These are phyloP conservation scores for Periplaneta americana DNA, from an alignment of 1,140 invertebrate species.

Conservation along the genomic window DNA sequence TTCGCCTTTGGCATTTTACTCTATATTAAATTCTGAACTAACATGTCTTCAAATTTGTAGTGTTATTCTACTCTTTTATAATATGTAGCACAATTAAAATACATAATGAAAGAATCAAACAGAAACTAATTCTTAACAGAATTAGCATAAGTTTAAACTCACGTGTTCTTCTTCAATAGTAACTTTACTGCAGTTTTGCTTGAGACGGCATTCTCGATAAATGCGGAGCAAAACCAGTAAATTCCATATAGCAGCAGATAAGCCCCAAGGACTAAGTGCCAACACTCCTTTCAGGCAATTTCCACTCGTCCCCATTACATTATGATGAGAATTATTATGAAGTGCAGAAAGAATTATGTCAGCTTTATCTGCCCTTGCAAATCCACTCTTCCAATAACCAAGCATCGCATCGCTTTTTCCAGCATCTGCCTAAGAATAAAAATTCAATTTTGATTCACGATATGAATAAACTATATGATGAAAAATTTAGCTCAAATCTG, in stretches of 20 bases:
- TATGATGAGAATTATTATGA: neutral
- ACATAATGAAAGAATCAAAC: too few relatives aligned
- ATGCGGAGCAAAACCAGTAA: neutral
- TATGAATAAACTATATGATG: neutral
- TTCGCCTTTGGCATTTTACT: too few relatives aligned
- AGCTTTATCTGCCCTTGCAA: neutral
- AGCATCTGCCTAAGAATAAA: neutral
- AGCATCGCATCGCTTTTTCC: neutral
- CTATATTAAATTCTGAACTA: too few relatives aligned
- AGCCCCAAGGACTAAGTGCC: conserved; percentile 3
- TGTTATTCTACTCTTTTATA: too few relatives aligned
- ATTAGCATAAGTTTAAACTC: too few relatives aligned
- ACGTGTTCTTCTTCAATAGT: neutral
- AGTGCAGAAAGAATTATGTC: neutral
- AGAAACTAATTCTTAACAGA: too few relatives aligned
- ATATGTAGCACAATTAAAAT: too few relatives aligned
- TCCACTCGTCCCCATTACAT: neutral
- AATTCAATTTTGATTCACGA: too few relatives aligned
- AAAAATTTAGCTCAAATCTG: too few relatives aligned
- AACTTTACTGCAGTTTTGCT: neutral
- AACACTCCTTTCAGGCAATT: neutral
- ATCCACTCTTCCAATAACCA: neutral
- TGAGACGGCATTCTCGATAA: neutral
- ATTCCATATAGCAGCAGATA: conserved; percentile 1
- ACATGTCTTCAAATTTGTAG: too few relatives aligned